Base-by-base conservation (phyloP, 2,113 vertebrate species). In the Oncorhynchus clarkii region DNA sequence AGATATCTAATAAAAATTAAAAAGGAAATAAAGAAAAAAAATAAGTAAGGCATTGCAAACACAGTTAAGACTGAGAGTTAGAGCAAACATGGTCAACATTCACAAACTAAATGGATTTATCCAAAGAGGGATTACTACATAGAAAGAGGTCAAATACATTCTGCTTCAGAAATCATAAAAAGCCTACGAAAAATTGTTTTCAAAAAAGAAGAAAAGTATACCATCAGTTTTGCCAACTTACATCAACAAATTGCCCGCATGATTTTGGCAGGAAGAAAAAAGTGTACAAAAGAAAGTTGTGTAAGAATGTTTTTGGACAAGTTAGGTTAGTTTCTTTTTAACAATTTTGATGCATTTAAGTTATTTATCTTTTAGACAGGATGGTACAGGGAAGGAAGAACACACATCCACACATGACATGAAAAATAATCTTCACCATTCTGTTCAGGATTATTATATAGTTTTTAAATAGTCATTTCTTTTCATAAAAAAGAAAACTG, bases 231-330 rank as follows among this genome's bases (percentile, higher is more conserved):
- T 91, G 92, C 96, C 94, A 96, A 99, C 97, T 99, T 99, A 99
- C 97, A 97, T 99, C 96, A 98, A 98, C 95, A 98, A 97, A 99
- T 99, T 99, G 97, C 96, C 96, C 97, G 96, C 97, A 97, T 99
- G 97, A 97, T 98, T 99, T 99, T 99, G 97, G 97, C 97, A 98
- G 97, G 97, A 98, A 97, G 93, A 93, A 98, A 95, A 97, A 96
- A 96, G 95, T 97, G 95, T 96, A 98, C 93, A 98, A 97, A 98
- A 98, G 95, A 98, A 99, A 98, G 96, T 98, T 97, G 96, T 96
- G 96, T 97, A 97, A 99, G 96, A 99, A 98, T 99, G 96, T 93
- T 95, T 95, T 96, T 93, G 95, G 95, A 96, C 94, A 97, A 94
- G 92, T 93, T 93, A 95, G 93, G 95, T 94, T 95, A 97, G 93